Evolutionary conservation across 2,797 vertebrate genomes (phyloP).

Genomic region (Phoxinus dragarum): DNA sequence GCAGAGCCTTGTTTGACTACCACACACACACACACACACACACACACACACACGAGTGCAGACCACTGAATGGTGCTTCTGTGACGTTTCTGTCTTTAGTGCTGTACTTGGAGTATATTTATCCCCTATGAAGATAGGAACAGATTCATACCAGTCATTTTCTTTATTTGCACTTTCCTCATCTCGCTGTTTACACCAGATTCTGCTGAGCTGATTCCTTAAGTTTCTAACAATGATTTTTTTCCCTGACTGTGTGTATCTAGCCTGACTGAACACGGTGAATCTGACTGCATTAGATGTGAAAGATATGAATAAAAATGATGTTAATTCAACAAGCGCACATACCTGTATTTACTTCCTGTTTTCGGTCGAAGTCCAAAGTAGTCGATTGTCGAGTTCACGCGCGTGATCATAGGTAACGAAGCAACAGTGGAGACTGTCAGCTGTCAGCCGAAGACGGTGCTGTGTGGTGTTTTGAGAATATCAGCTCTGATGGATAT

Average conservation of each 20-base stretch:
- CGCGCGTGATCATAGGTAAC: too few relatives aligned
- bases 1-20: conserved; percentile 39
- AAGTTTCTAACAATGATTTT: background rate
- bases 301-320: too few relatives aligned
- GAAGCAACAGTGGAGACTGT: too few relatives aligned
- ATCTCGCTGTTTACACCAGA: background rate
- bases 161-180: background rate
- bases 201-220: background rate
- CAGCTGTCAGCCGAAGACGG: too few relatives aligned
- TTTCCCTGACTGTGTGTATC: background rate
- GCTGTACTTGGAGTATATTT: background rate
- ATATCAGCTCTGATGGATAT: too few relatives aligned
- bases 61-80: conserved; percentile 13
- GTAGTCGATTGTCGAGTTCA: too few relatives aligned
- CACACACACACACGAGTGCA: background rate
- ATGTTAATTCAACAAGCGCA: too few relatives aligned
- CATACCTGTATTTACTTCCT: too few relatives aligned
- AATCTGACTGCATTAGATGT: too few relatives aligned
- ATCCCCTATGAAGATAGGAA: background rate
- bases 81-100: background rate
- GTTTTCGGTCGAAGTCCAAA: too few relatives aligned
- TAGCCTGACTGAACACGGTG: too few relatives aligned
- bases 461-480: too few relatives aligned
- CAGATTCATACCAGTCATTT: background rate
- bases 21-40: background rate